These are phyloP conservation scores for Oreortyx pictus DNA, from an alignment of 2,797 vertebrate species.

Conservation along the genomic window DNA sequence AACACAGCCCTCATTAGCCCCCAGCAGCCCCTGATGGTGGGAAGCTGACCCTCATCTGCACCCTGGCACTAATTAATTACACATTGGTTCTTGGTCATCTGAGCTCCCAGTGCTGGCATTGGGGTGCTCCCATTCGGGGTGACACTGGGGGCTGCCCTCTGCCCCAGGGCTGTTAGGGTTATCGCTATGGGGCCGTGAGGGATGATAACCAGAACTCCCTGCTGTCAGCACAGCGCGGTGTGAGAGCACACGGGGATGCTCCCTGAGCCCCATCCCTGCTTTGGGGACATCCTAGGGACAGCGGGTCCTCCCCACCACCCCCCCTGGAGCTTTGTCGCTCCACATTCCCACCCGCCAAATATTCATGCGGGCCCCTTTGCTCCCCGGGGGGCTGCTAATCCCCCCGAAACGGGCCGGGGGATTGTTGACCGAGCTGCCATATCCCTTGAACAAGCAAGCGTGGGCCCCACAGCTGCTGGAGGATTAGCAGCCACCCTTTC, in stretches of 20 bases:
- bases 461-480: constrained; percentile 40
- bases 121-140: neutral
- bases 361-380: constrained; percentile 62
- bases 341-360: constrained; percentile 37
- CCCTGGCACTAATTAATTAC: neutral
- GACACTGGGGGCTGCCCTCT: neutral
- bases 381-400: constrained; percentile 64
- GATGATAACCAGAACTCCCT: constrained; percentile 69
- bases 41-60: neutral
- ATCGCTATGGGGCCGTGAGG: neutral
- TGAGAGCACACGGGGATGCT: neutral
- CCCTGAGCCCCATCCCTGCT: neutral
- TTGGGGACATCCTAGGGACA: neutral
- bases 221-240: constrained; percentile 37
- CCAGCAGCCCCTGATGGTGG: neutral
- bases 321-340: constrained; percentile 7
- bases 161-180: neutral
- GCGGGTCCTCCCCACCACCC: neutral
- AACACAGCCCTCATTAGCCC: neutral
- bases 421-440: constrained; percentile 70
- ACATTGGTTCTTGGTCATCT: accelerated
- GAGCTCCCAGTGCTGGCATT: accelerated
- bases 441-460: constrained; percentile 75
- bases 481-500: constrained; percentile 67
- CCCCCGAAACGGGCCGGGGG: constrained; percentile 29